Conservation (phyloP, 2,888 invertebrate genomes). For the Timema podura region DNA sequence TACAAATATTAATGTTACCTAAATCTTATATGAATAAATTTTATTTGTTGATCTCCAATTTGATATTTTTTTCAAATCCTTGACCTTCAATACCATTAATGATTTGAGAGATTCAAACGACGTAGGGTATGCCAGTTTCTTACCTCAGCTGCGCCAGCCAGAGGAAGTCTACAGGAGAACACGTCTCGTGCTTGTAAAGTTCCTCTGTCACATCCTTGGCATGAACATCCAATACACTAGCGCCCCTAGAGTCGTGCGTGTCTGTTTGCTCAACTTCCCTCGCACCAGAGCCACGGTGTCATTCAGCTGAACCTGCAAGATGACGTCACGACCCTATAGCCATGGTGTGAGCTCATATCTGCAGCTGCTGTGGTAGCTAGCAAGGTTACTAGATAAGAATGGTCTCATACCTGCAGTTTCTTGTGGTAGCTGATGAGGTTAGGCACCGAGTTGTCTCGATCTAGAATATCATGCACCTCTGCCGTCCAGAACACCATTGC, state of each 20-base stretch:
- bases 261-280: conserved; percentile 64
- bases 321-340: not conserved
- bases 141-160: conserved; percentile 75
- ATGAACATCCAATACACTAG: conserved; percentile 83
- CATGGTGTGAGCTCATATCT: not conserved
- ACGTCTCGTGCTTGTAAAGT: conserved; percentile 58
- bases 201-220: conserved; percentile 75
- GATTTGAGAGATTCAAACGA: not conserved
- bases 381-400: not conserved
- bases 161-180: conserved; percentile 72
- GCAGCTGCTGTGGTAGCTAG: not conserved
- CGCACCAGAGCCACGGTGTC: conserved; percentile 73
- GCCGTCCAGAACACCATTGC: conserved; percentile 81
- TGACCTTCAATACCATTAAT: not conserved
- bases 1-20: conserved; percentile 11
- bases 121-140: too few relatives aligned
- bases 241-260: conserved; percentile 73
- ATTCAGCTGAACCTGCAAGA: conserved; percentile 55
- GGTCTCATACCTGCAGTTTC: conserved; percentile 43
- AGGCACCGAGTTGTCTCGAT: conserved; percentile 50
- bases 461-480: conserved; percentile 67
- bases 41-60: not conserved
- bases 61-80: not conserved
- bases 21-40: not conserved
- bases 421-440: conserved; percentile 55